Percentiles rank a stretch among this genome's conserved stretches.
phyloP scores from a whole-genome alignment of 1,140 invertebrate species.

The Amyelois transitella region DNA sequence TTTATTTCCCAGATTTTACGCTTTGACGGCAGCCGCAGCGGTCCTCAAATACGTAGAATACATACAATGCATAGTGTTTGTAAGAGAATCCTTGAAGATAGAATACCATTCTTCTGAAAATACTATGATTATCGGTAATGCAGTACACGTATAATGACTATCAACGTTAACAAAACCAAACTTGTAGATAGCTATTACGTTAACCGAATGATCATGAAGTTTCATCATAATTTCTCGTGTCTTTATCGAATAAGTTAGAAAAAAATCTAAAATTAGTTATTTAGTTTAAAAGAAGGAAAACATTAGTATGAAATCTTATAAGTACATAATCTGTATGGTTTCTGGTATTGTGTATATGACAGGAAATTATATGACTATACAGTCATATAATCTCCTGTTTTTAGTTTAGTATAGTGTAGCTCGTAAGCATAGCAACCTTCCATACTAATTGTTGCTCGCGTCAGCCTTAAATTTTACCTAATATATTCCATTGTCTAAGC shows the following conservation, averaged over 20 bases:
- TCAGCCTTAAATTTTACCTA: too few relatives aligned
- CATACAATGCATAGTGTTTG: conserved; percentile 84
- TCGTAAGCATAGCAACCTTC: too few relatives aligned
- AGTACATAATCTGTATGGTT: too few relatives aligned
- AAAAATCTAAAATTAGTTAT: neutral
- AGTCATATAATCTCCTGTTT: too few relatives aligned
- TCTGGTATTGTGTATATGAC: too few relatives aligned
- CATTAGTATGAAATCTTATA: too few relatives aligned
- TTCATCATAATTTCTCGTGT: neutral
- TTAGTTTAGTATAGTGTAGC: too few relatives aligned
- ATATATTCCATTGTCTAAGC: too few relatives aligned
- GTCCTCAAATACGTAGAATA: conserved; percentile 89
- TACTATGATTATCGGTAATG: conserved; percentile 87
- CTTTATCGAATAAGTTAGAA: neutral
- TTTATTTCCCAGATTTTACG: conserved; percentile 87
- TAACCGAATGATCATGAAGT: conserved; percentile 1
- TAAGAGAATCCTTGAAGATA: conserved; percentile 85
- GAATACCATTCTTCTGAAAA: conserved; percentile 88
- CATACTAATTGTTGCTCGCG: too few relatives aligned
- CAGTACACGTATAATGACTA: conserved; percentile 4
- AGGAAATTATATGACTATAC: too few relatives aligned
- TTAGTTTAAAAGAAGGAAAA: neutral
- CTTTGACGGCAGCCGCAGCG: conserved; percentile 85
- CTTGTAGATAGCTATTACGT: neutral
- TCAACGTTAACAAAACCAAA: conserved; percentile 8